Percentiles rank a stretch among this genome's conserved stretches.
phyloP scores from a whole-genome alignment of 2,888 invertebrate genomes.

The Cosmia pyralina region DNA sequence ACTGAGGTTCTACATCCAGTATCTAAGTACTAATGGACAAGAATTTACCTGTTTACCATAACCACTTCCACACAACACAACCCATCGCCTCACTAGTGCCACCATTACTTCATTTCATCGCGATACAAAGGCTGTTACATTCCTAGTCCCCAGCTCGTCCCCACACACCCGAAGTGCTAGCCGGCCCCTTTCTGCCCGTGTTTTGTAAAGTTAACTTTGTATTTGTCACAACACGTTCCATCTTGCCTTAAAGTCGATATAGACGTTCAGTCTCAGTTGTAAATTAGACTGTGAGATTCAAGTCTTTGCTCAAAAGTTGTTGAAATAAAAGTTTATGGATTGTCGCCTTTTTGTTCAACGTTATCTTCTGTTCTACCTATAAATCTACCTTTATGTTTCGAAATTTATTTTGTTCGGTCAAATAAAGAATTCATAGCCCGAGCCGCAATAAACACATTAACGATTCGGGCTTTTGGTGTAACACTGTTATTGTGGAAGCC shows the following conservation, averaged over 20 bases:
- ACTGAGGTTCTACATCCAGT: no score
- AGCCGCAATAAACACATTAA: slow-evolving; percentile 30
- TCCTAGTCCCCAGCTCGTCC: slow-evolving; percentile 9
- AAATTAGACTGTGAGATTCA: slow-evolving; percentile 38
- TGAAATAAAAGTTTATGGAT: slow-evolving; percentile 26
- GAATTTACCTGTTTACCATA: slow-evolving; percentile 1
- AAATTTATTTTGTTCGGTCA: background rate
- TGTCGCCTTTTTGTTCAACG: background rate
- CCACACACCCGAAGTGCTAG: slow-evolving; percentile 28
- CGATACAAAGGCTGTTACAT: slow-evolving; percentile 20
- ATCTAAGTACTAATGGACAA: background rate
- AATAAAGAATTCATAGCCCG: slow-evolving; percentile 32
- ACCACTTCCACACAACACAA: background rate
- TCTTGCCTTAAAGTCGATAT: slow-evolving; percentile 5
- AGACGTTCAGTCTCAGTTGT: slow-evolving; percentile 10
- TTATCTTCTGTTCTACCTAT: background rate
- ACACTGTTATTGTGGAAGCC: slow-evolving; percentile 19
- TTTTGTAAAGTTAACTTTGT: slow-evolving; percentile 47
- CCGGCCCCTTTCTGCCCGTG: slow-evolving; percentile 41
- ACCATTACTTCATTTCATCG: slow-evolving; percentile 21
- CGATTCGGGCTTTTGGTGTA: slow-evolving; percentile 21
- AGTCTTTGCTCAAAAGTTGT: slow-evolving; percentile 8
- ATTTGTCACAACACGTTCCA: slow-evolving; percentile 12
- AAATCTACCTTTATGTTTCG: slow-evolving; percentile 1
- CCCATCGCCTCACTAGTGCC: background rate